Base-by-base conservation (phyloP, 2,888 invertebrate genomes). In the Elaeidobius kamerunicus region DNA sequence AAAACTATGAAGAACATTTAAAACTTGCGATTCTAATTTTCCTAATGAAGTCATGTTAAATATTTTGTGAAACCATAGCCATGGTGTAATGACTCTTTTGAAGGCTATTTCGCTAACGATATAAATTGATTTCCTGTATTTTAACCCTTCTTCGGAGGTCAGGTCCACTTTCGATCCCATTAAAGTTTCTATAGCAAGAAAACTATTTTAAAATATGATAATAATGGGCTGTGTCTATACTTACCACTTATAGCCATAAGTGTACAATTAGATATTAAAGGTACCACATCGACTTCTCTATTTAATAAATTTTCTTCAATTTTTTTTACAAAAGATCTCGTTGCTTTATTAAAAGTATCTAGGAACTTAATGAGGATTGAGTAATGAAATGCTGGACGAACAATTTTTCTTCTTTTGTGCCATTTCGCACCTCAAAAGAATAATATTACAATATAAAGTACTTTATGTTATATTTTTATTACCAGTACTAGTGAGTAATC, bases 161-260 rank as follows among this genome's bases (percentile, higher is more conserved):
- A 55, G 28, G 27, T 63, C 53, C 14, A 64, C 48, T 35, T 55
- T 61, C 1, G 57, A 58, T 12, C 66, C 66, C 63, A 66, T 65
- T 7, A 65, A 61, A 4, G 66, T 66, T 52, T 63, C 66, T 65
- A 49, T 36, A 61, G 58, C 16, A 27, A 46, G n/a, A 42, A 23
- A n/a, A n/a, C n/a, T n/a, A n/a, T n/a, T n/a, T n/a, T n/a, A n/a
- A n/a, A n/a, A n/a, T n/a, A n/a, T n/a, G n/a, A n/a, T n/a, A n/a
- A n/a, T n/a, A n/a, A n/a, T n/a, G n/a, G n/a, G n/a, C n/a, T n/a
- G n/a, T n/a, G n/a, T n/a, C n/a, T 11, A 27, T 19, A 50, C 63
- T 67, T 68, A 79, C 80, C 79, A 61, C 78, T 78, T 38, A 82
- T 79, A 16, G 78, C 72, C 60, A 76, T 75, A 14, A 82, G 65